A percentile compares a stretch with the other conserved stretches of the same genome.
phyloP scores from a whole-genome alignment of 2,888 invertebrate species.

The Tenthredo notha region DNA sequence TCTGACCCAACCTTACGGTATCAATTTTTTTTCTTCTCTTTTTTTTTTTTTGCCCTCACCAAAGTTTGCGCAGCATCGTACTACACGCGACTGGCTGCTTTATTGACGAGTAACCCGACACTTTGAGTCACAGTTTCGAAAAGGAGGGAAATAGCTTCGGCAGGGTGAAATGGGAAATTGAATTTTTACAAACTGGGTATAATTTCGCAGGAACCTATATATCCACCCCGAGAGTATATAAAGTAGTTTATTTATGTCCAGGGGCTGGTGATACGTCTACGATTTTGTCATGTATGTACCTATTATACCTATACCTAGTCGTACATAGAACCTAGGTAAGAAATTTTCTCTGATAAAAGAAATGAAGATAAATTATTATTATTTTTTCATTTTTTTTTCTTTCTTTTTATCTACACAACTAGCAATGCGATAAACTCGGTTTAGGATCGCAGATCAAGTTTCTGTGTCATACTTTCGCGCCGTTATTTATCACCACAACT shows the following conservation, averaged over 20 bases:
- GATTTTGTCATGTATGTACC: not conserved
- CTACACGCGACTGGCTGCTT: not conserved
- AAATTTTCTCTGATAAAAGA: not conserved
- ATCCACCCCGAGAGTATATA: not conserved
- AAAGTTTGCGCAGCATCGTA: slow-evolving; percentile 25
- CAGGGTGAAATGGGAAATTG: not conserved
- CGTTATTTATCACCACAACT: not conserved
- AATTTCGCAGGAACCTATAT: not conserved
- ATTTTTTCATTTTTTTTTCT: too few relatives aligned
- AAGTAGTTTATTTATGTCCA: not conserved
- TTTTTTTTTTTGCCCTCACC: too few relatives aligned
- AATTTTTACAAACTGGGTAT: not conserved
- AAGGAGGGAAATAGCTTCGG: not conserved
- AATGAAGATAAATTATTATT: not conserved
- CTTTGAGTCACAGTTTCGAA: not conserved
- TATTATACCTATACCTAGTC: too few relatives aligned
- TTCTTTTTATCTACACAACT: not conserved
- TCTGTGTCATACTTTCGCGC: slow-evolving; percentile 25
- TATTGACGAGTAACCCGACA: slow-evolving; percentile 17
- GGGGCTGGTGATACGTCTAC: not conserved
- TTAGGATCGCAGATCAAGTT: slow-evolving; percentile 7
- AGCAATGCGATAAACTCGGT: not conserved
- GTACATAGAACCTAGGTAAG: not conserved
- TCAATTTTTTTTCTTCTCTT: not conserved
- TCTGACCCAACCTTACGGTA: not conserved